Percentiles rank a stretch among this genome's conserved stretches.
phyloP scores from a whole-genome alignment of 2,888 invertebrate genomes.

The Eretmocerus hayati region DNA sequence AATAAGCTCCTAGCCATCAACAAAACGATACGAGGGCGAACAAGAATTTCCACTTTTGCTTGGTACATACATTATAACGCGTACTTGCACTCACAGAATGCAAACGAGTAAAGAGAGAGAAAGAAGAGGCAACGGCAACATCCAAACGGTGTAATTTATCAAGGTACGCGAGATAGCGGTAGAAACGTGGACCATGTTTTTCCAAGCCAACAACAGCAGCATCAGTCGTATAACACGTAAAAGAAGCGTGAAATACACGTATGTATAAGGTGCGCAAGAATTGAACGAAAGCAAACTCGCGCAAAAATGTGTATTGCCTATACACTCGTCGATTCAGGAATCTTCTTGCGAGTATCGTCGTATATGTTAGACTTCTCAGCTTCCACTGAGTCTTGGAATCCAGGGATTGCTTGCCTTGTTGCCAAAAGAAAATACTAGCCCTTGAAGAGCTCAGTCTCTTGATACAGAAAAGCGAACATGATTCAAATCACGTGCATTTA shows the following conservation, averaged over 20 bases:
- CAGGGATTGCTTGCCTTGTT: no score
- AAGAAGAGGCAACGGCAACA: neutral
- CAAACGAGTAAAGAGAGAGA: conserved; percentile 2
- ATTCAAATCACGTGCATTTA: no score
- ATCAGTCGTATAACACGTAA: no score
- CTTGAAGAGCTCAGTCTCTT: no score
- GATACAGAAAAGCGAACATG: no score
- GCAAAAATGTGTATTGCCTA: conserved; percentile 19
- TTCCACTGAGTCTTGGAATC: no score
- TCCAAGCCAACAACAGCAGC: neutral
- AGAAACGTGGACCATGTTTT: neutral
- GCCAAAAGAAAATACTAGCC: no score
- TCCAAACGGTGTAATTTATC: neutral
- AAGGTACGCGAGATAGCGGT: neutral
- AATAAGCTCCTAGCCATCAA: neutral
- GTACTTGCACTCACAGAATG: neutral
- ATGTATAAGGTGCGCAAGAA: no score
- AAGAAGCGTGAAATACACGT: no score
- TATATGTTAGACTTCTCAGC: no score
- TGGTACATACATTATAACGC: neutral
- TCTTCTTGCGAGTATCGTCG: no score
- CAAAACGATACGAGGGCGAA: neutral
- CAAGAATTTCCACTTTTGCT: neutral
- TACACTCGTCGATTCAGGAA: no score
- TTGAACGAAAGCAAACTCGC: conserved; percentile 3